These are phyloP conservation scores for Anthopleura xanthogrammica DNA, from an alignment of 92 coral and sea anemone species.

Conservation along the genomic window DNA sequence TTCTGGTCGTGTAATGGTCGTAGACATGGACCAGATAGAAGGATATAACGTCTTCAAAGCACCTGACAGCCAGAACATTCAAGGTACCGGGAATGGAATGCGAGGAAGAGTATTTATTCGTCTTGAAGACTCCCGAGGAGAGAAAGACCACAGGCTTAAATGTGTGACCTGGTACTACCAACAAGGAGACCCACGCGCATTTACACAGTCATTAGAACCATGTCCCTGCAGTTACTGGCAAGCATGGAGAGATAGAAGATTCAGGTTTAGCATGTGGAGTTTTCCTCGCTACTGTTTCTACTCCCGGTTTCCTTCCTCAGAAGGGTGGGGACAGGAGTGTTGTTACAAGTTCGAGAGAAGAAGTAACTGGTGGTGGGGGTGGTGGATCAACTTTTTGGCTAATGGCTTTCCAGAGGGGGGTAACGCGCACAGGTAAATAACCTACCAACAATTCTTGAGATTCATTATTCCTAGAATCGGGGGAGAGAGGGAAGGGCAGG, in stretches of 20 bases:
- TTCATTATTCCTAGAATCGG: too few species aligned
- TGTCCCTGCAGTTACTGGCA: conserved; percentile 60
- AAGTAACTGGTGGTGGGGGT: conserved; percentile 16
- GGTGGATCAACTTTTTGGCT: conserved; percentile 9
- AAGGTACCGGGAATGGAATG: background rate
- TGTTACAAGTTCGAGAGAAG: conserved; percentile 27
- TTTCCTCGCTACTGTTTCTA: conserved; percentile 19
- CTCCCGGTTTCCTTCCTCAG: conserved; percentile 13
- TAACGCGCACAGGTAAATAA: conserved; percentile 16
- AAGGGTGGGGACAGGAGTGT: conserved; percentile 33
- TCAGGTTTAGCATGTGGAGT: background rate
- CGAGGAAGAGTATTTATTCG: conserved; percentile 21
- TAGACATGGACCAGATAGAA: conserved; percentile 18
- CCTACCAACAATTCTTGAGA: too few species aligned
- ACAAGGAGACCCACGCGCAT: background rate
- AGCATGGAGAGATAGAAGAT: conserved; percentile 46
- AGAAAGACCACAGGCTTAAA: background rate
- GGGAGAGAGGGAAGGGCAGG: too few species aligned
- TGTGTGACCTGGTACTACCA: conserved; percentile 26
- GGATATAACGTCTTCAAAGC: conserved; percentile 22
- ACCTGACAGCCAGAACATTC: background rate
- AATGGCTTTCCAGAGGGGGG: conserved; percentile 30
- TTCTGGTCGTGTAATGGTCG: conserved; percentile 18
- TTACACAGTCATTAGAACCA: conserved; percentile 17
- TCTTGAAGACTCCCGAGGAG: conserved; percentile 17